Evolutionary conservation across 2,113 vertebrate genomes (phyloP).

Genomic region (Cairina moschata): DNA sequence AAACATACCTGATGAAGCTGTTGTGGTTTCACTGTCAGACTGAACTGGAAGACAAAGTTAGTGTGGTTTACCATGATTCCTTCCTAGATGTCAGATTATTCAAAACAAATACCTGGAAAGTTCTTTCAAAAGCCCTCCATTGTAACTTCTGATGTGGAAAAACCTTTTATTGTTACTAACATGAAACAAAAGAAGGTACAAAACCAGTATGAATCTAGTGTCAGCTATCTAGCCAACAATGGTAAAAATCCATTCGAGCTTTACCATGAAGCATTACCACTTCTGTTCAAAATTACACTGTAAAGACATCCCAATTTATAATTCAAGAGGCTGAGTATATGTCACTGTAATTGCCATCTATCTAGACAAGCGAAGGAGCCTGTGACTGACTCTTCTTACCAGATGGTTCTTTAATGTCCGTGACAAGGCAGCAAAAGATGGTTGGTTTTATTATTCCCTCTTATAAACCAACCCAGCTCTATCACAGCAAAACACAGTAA

Average conservation of each 20-base stretch:
- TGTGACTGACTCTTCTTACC: neutral
- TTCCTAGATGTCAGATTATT: neutral
- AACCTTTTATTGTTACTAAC: neutral
- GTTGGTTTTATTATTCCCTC: neutral
- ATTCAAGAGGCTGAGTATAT: neutral
- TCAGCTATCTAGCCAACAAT: neutral
- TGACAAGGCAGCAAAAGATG: neutral
- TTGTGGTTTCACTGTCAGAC: neutral
- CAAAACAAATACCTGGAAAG: neutral
- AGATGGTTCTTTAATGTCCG: neutral
- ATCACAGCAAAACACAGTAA: neutral
- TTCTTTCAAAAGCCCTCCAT: neutral
- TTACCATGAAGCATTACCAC: neutral
- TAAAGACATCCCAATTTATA: neutral
- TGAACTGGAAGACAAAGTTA: conserved; percentile 45
- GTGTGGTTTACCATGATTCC: neutral
- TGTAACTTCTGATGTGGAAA: neutral
- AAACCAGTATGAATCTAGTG: neutral
- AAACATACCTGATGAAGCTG: conserved; percentile 24
- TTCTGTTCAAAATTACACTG: neutral
- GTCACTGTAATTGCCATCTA: neutral
- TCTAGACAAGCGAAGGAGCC: neutral
- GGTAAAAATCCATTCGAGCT: neutral
- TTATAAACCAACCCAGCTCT: neutral
- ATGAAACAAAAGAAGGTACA: neutral